Conservation (phyloP, 2,113 vertebrate species). For the Toxotes chatareus region DNA sequence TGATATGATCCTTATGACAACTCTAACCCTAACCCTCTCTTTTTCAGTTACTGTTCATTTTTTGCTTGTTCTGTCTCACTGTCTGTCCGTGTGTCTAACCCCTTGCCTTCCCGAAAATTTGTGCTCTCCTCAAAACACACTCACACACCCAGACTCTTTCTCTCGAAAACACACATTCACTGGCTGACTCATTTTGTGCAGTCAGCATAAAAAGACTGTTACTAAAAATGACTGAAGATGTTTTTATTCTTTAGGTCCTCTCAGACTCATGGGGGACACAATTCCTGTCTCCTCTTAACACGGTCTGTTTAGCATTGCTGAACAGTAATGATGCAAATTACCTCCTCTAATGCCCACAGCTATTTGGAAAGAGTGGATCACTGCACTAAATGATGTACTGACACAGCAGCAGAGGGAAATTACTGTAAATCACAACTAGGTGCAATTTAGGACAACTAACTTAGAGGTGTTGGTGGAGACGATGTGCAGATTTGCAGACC, state of each 20-base stretch:
- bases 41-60: not conserved
- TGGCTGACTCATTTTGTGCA: constrained; percentile 27
- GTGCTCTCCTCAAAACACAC: not conserved
- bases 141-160: not conserved
- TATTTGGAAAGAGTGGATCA: constrained; percentile 23
- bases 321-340: constrained; percentile 30
- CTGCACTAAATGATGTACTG: not conserved
- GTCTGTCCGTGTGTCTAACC: not conserved
- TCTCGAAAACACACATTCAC: not conserved
- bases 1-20: not conserved
- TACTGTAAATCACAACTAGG: not conserved
- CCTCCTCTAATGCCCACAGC: constrained; percentile 25
- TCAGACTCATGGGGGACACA: not conserved
- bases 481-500: not conserved
- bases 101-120: constrained; percentile 8
- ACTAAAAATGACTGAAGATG: constrained; percentile 33
- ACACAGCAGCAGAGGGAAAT: not conserved
- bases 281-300: constrained; percentile 29
- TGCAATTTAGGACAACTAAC: not conserved
- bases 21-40: too few relatives aligned
- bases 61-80: not conserved
- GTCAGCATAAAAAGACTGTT: constrained; percentile 43
- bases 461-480: not conserved
- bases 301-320: constrained; percentile 31
- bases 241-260: constrained; percentile 30